Evolutionary conservation across 2,888 invertebrate genomes (phyloP).

Genomic region (Sesamia inferens): DNA sequence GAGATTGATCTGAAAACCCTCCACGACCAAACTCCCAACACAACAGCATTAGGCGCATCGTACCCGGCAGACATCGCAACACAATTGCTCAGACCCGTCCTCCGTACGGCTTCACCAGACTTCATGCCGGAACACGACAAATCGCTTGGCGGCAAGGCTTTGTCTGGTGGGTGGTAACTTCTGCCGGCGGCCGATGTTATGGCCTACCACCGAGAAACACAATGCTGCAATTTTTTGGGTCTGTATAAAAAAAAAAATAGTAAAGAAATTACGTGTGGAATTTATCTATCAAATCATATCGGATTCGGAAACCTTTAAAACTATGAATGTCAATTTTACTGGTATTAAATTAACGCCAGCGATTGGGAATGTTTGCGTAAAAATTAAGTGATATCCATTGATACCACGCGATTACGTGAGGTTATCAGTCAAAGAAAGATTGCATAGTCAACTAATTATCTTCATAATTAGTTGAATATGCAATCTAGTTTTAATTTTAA

Average conservation of each 20-base stretch:
- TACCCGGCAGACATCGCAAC: too few species aligned
- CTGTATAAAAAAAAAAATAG: not conserved
- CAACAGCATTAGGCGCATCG: too few species aligned
- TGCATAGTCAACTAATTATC: not conserved
- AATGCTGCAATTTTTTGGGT: not conserved
- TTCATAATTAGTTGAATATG: too few species aligned
- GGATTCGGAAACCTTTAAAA: not conserved
- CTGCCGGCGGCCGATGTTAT: too few species aligned
- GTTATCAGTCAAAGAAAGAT: conserved; percentile 21
- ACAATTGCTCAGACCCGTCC: too few species aligned
- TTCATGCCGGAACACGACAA: too few species aligned
- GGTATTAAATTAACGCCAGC: not conserved
- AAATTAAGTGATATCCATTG: conserved; percentile 4
- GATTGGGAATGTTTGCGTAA: not conserved
- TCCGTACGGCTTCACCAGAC: too few species aligned
- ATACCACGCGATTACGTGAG: conserved; percentile 14
- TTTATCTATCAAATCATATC: not conserved
- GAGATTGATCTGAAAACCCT: too few species aligned
- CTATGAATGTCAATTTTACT: not conserved
- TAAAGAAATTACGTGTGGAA: not conserved
- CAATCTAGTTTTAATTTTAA: not conserved
- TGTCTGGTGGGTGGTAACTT: too few species aligned
- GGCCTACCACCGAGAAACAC: too few species aligned
- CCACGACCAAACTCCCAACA: too few species aligned
- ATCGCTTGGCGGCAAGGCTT: too few species aligned